These are phyloP conservation scores for Ophioderma brevispina DNA, from an alignment of 35 echinoderm and acorn worm species.

Conservation along the genomic window DNA sequence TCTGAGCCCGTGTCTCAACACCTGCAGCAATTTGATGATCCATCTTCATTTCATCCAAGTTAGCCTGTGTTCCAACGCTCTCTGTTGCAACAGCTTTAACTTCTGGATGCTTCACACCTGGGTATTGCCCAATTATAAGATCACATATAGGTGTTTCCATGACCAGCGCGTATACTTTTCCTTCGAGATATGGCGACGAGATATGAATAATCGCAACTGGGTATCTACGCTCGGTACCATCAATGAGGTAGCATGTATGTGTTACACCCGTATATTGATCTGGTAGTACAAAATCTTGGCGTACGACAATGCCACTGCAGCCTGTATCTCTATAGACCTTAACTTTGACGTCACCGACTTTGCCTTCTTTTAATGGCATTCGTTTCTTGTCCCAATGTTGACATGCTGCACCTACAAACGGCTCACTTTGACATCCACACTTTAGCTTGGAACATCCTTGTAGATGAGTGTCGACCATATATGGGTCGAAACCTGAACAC, in stretches of 20 bases:
- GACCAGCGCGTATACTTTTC: conserved; percentile 14
- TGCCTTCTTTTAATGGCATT: conserved; percentile 40
- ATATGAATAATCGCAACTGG: conserved; percentile 7
- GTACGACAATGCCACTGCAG: conserved; percentile 34
- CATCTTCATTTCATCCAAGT: not conserved
- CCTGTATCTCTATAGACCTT: conserved; percentile 44
- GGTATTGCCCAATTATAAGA: conserved; percentile 44
- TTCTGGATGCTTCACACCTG: too few species aligned
- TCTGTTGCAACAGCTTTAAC: not conserved
- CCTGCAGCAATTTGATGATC: not conserved
- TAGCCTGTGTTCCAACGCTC: not conserved
- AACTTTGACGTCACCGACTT: not conserved
- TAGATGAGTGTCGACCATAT: too few species aligned
- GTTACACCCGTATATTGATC: conserved; percentile 33
- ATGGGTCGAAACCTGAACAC: too few species aligned
- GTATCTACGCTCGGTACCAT: conserved; percentile 14
- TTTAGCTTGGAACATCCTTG: too few species aligned
- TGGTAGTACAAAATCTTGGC: too few species aligned
- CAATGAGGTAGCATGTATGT: conserved; percentile 35
- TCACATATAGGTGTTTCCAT: conserved; percentile 39
- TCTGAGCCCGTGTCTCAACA: conserved; percentile 21
- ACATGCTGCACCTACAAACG: too few species aligned
- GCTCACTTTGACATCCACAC: too few species aligned
- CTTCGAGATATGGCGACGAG: conserved; percentile 11
- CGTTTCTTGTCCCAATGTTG: too few species aligned